A percentile compares a stretch with the other conserved stretches of the same genome.
Conservation (phyloP, 2,113 vertebrate genomes). For the Elephas maximus region DNA sequence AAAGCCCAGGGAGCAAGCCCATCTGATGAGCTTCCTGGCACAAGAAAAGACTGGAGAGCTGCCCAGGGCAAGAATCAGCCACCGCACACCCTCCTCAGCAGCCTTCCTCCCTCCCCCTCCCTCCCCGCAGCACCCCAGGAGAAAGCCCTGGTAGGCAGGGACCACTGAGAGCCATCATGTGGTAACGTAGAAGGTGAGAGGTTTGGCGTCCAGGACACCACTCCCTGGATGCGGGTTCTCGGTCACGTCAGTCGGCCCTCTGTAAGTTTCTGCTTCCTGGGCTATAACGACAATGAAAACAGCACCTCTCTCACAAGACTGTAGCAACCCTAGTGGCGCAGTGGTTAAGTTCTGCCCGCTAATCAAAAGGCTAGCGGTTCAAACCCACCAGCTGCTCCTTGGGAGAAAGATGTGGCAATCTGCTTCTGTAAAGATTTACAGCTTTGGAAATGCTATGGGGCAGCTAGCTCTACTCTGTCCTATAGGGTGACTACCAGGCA, state of each 20-base stretch:
- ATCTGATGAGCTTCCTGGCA: neutral
- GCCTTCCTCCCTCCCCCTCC: too few species aligned
- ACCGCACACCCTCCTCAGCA: fast-evolving
- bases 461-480: neutral
- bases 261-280: neutral
- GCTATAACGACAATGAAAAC: neutral
- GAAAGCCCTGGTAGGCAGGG: neutral
- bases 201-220: neutral
- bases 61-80: fast-evolving
- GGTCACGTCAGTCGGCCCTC: neutral
- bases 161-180: fast-evolving
- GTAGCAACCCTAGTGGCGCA: neutral
- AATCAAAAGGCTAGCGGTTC: neutral
- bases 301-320: neutral
- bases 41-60: neutral
- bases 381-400: neutral
- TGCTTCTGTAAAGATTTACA: neutral
- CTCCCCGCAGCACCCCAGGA: fast-evolving
- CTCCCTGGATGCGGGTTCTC: neutral
- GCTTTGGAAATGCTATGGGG: neutral
- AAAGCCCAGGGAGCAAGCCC: neutral
- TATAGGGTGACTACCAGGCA: too few species aligned
- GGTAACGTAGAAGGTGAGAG: neutral
- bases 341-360: neutral
- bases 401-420: neutral